These are phyloP conservation scores for Lipotes vexillifer DNA, from an alignment of 2,113 vertebrate genomes.

Conservation along the genomic window DNA sequence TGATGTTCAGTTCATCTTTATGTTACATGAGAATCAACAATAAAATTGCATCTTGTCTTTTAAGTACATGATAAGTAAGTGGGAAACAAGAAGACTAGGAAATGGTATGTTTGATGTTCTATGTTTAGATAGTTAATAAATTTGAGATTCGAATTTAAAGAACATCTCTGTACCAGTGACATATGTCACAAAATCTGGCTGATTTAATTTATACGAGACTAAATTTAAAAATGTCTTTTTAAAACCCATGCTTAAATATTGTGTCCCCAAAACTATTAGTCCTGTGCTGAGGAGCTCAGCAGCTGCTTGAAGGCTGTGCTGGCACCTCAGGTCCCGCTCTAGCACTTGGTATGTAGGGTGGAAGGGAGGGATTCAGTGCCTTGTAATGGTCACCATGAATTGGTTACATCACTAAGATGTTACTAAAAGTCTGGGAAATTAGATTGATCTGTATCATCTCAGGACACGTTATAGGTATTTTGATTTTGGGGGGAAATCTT, in stretches of 20 bases:
- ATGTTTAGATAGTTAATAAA: not conserved
- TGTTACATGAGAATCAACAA: not conserved
- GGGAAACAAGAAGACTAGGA: not conserved
- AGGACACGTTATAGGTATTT: not conserved
- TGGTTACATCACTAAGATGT: not conserved
- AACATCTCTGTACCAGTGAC: not conserved
- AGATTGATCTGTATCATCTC: not conserved
- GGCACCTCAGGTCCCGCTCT: not conserved
- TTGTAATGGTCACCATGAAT: not conserved
- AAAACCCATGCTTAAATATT: not conserved
- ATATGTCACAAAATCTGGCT: not conserved
- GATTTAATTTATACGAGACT: not conserved
- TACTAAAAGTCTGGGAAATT: not conserved
- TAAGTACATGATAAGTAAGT: not conserved
- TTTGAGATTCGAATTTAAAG: not conserved
- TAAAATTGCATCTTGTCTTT: not conserved
- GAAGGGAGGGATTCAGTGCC: not conserved
- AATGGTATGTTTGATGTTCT: not conserved
- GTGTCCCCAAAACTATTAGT: not conserved
- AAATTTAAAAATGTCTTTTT: not conserved
- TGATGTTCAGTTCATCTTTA: not conserved
- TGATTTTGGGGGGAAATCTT: not conserved
- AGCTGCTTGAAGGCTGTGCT: not conserved
- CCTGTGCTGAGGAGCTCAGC: not conserved
- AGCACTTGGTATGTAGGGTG: not conserved